Evolutionary conservation across 2,113 vertebrate genomes (phyloP), one percentile per base, ranked within the genome.

Genomic region (Pelodiscus sinensis): DNA sequence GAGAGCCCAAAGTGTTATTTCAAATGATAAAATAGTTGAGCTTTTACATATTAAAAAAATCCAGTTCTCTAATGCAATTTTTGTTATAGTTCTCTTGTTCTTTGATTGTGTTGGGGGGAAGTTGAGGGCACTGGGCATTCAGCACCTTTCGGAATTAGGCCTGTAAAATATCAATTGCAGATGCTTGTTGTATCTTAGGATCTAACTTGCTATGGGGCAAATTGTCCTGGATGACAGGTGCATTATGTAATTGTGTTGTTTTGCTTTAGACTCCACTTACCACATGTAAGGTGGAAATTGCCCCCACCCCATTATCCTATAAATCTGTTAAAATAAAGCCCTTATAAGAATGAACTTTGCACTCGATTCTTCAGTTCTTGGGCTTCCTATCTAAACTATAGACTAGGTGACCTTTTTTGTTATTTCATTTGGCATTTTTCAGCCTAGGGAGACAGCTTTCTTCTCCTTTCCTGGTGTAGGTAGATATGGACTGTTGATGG

Each of bases 1-100:
- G 84, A 82, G 92, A 55, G 87, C 91, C 85, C 85, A 96, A 95
- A 95, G 94, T 58, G 10, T 92, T 71, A 50, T 91, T 95, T 96
- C 79, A 82, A 96, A 94, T 93, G 8, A 71, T 35, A 71, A 71
- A 71, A 71, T 35, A 35, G 11, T 19, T 71, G n/a, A 71, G 19
- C 35, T 35, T 71, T 71, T 71, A 19, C 18, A 71, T 71, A 35
- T n/a, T 31, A 19, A 71, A 21, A 71, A 35, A n/a, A n/a, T 9
- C 7, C 52, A 25, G 9, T 58, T 58, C 24, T 58, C 24, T 58
- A 12, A 25, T 27, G 57, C 57, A 58, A 58, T 58, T 60, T 60
- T 60, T 60, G 10, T 60, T 57, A 3, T 62, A 14, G 58, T 29
- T 62, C 25, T 58, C 57, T 35, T 14, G 9, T 71, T n/a, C 65